Evolutionary conservation across 2,888 invertebrate genomes (phyloP).

Genomic region (Chalcosyrphus nemorum): DNA sequence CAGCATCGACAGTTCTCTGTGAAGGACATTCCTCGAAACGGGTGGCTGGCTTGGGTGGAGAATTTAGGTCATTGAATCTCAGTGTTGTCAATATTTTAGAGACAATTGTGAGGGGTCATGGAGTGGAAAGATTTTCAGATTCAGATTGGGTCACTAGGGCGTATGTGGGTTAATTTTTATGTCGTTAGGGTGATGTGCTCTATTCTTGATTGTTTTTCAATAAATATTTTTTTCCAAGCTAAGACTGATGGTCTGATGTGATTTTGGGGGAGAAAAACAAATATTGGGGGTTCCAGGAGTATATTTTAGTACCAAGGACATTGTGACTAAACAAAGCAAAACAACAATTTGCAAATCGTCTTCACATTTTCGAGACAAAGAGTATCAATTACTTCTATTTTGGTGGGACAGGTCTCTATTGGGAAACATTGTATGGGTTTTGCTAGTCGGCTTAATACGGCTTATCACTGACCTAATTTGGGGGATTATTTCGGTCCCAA

Average conservation of each 20-base stretch:
- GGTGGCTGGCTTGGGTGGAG: background rate
- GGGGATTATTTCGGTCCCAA: too few relatives aligned
- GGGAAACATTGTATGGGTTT: too few relatives aligned
- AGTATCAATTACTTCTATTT: too few relatives aligned
- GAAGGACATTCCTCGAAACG: slow-evolving; percentile 35
- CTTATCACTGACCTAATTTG: background rate
- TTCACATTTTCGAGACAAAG: too few relatives aligned
- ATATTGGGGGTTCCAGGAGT: background rate
- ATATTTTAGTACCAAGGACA: background rate
- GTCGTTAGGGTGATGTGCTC: background rate
- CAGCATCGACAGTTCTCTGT: slow-evolving; percentile 23
- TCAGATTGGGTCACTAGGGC: slow-evolving; percentile 55
- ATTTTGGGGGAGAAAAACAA: background rate
- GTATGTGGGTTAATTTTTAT: slow-evolving; percentile 55
- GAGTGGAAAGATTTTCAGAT: background rate
- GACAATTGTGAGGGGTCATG: slow-evolving; percentile 15
- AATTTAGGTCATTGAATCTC: slow-evolving; percentile 63
- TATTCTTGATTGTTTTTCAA: background rate
- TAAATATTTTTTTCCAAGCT: background rate
- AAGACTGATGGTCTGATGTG: background rate
- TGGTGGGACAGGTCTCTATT: too few relatives aligned
- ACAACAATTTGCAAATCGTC: background rate
- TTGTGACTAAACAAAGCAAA: background rate
- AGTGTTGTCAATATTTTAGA: slow-evolving; percentile 35
- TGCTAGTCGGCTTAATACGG: background rate